These are phyloP conservation scores for Saguinus imperator DNA, from an alignment of 2,113 vertebrate genomes.

Conservation along the genomic window DNA sequence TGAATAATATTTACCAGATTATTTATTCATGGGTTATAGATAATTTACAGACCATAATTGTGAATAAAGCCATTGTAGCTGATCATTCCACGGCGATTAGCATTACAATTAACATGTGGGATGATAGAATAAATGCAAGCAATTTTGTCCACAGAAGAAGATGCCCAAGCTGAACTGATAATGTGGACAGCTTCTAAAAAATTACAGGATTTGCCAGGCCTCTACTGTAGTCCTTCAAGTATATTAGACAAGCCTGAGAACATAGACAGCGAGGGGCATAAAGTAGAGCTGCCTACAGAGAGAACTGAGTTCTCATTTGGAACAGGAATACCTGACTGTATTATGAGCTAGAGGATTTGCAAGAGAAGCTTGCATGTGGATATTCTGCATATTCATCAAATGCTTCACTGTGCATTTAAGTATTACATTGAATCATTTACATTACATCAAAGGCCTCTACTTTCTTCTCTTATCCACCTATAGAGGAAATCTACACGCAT, in stretches of 20 bases:
- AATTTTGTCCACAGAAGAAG: background rate
- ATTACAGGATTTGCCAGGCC: background rate
- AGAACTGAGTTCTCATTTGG: conserved; percentile 11
- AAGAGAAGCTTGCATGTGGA: conserved; percentile 40
- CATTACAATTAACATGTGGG: background rate
- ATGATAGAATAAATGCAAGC: background rate
- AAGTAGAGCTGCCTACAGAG: background rate
- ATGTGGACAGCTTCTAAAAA: background rate
- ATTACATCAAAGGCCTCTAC: conserved; percentile 4
- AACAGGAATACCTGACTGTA: background rate
- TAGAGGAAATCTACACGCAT: conserved; percentile 52
- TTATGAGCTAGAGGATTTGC: conserved; percentile 13
- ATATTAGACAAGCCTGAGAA: background rate
- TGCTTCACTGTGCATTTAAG: background rate
- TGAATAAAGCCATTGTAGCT: background rate
- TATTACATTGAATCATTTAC: background rate
- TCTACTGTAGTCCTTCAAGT: background rate
- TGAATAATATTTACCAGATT: conserved; percentile 40
- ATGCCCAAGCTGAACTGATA: background rate
- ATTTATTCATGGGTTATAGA: conserved; percentile 41
- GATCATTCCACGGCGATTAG: background rate
- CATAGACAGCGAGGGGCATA: background rate
- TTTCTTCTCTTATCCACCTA: conserved; percentile 50
- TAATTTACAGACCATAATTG: background rate
- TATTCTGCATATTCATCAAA: conserved; percentile 15